Base-by-base conservation (phyloP, 2,888 invertebrate species). In the Ellobium chinense region DNA sequence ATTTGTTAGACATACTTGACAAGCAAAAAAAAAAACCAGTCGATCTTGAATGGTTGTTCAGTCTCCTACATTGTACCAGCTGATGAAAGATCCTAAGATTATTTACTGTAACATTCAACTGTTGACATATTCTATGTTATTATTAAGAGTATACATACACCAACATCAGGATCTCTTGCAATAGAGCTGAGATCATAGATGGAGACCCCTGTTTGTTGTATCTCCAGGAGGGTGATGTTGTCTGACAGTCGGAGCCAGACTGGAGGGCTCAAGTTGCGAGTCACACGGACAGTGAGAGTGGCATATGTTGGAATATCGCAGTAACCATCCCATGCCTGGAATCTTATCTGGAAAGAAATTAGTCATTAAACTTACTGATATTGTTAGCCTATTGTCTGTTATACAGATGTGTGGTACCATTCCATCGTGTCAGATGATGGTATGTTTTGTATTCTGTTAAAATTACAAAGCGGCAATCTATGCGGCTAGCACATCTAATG, bases 291-390 rank as follows among this genome's bases (percentile, higher is more conserved):
- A 1, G 87, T 88, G 62, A 92, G 80, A 0, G 87, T 82, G 31
- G 81, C 74, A 27, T 78, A 76, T 12, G 37, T 31, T 18, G 63
- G 69, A 29, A 39, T 58, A 3, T n/a, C 31, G 62, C 83, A 83
- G 68, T 77, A 83, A 36, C 87, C 86, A 82, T 92, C 92, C n/a
- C 82, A 81, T 5, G 89, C 92, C 66, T 81, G 75, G 29, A 92
- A 84, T 66, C 89, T 84, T 56, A 92, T 73, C 91, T 92, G 84
- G 39, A 81, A 80, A 80, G 7, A 31, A 39, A 29, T 31, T 63
- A 18, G 31, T 74, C 3, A 63, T 7, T 12, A 58, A 54, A 21
- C 5, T 56, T 21, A 60, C 14, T 58, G 18, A 7, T 18, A 12
- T 46, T 46, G 18, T 18, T 18, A 46, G 46, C 46, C 18, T n/a